Base-by-base conservation (phyloP, 2,888 invertebrate species). In the Cyrtodaria siliqua region DNA sequence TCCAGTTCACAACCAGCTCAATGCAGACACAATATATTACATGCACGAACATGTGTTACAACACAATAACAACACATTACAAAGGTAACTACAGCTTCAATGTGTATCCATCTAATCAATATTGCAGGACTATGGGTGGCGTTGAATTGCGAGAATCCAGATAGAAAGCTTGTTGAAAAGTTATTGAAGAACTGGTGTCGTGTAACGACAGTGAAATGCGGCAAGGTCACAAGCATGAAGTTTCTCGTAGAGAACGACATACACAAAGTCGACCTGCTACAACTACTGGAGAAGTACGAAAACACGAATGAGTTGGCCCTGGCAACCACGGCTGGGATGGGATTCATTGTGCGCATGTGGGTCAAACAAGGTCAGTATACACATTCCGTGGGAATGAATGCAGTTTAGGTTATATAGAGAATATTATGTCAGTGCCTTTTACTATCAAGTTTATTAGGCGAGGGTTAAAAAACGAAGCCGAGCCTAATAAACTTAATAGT, bases 41-140 rank as follows among this genome's bases (percentile, higher is more conserved):
- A n/a, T n/a, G n/a, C n/a, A n/a, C n/a, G n/a, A n/a, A n/a, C n/a
- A n/a, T n/a, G n/a, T n/a, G n/a, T n/a, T n/a, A n/a, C n/a, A n/a
- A n/a, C n/a, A n/a, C n/a, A n/a, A n/a, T n/a, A n/a, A n/a, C n/a
- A n/a, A n/a, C n/a, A n/a, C n/a, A n/a, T n/a, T n/a, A n/a, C n/a
- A n/a, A n/a, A n/a, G n/a, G n/a, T n/a, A n/a, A n/a, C n/a, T n/a
- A n/a, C n/a, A n/a, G n/a, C n/a, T n/a, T n/a, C n/a, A n/a, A n/a
- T n/a, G n/a, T n/a, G n/a, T n/a, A n/a, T n/a, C n/a, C n/a, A n/a
- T n/a, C n/a, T n/a, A n/a, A n/a, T n/a, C n/a, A n/a, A n/a, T n/a
- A n/a, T n/a, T n/a, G n/a, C 88, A 94, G 94, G 88, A 93, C 27
- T 86, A 93, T 68, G 93, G 93, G 40, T 94, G 93, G 20, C 92